These are phyloP conservation scores for Trichopoda pennipes DNA, from an alignment of 2,888 invertebrate species.

Conservation along the genomic window DNA sequence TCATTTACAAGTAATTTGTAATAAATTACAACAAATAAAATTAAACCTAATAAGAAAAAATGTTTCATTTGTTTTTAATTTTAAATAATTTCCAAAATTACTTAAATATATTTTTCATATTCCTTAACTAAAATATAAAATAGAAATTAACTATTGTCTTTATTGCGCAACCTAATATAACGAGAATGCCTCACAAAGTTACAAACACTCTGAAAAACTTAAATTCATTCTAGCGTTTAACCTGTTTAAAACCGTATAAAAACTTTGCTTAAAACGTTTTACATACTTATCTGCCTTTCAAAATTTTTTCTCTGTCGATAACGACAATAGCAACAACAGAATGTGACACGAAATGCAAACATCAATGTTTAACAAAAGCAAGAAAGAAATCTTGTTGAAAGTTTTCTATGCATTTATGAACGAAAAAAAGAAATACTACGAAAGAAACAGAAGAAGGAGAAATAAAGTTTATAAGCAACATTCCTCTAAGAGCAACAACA, in stretches of 20 bases:
- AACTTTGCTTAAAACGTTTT: constrained; percentile 67
- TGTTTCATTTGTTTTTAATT: no score
- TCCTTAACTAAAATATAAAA: no score
- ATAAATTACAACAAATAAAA: no score
- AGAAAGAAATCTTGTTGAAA: constrained; percentile 15
- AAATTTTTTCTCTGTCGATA: constrained; percentile 48
- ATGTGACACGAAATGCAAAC: constrained; percentile 57
- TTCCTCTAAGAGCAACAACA: constrained; percentile 36
- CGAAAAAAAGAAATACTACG: constrained; percentile 13
- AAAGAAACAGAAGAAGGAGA: background rate
- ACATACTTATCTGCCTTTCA: constrained; percentile 66
- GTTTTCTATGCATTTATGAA: constrained; percentile 50
- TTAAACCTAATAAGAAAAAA: no score
- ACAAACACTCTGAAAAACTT: constrained; percentile 2
- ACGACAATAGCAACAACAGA: constrained; percentile 24
- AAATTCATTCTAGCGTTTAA: background rate
- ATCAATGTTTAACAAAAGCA: constrained; percentile 48
- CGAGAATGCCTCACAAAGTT: background rate
- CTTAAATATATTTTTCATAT: no score
- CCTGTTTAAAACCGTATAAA: constrained; percentile 18
- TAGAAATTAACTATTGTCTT: no score
- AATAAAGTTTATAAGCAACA: constrained; percentile 25
- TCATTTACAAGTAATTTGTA: no score
- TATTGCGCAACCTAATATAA: background rate
- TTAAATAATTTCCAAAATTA: no score